Percentiles rank a stretch among this genome's conserved stretches.
These are phyloP conservation scores for Trididemnum clinides DNA, from an alignment of 23 tunicate genomes.

Conservation along the genomic window DNA sequence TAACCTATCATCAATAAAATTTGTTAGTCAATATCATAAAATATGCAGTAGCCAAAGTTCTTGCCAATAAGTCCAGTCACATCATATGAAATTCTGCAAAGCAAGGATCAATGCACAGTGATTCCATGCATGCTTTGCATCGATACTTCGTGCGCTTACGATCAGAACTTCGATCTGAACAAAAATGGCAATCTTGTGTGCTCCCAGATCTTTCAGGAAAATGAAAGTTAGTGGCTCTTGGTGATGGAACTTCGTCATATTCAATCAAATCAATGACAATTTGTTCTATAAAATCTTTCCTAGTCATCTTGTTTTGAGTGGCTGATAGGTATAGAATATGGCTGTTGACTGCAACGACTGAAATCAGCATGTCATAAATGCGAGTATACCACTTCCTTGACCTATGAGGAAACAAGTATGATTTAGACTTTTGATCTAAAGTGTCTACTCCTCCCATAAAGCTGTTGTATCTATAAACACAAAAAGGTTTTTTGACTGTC, in stretches of 20 bases:
- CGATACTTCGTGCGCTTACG: slow-evolving; percentile 24
- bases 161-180: slow-evolving; percentile 23
- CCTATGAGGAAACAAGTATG: slow-evolving; percentile 36
- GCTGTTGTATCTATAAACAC: slow-evolving; percentile 25
- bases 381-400: slow-evolving; percentile 33
- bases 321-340: slow-evolving; percentile 7
- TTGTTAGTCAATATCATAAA: neutral
- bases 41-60: slow-evolving; percentile 15
- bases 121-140: slow-evolving; percentile 29
- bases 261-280: slow-evolving; percentile 14
- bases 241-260: slow-evolving; percentile 30
- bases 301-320: slow-evolving; percentile 15
- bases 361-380: slow-evolving; percentile 35
- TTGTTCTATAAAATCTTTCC: slow-evolving; percentile 2
- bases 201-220: slow-evolving; percentile 27
- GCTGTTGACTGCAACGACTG: slow-evolving; percentile 28
- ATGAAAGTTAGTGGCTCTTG: slow-evolving; percentile 25
- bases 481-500: slow-evolving; percentile 7
- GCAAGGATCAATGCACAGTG: slow-evolving; percentile 31
- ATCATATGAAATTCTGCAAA: slow-evolving; percentile 35
- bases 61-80: slow-evolving; percentile 28
- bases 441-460: slow-evolving; percentile 28
- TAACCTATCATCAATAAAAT: slow-evolving; percentile 17
- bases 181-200: slow-evolving; percentile 33
- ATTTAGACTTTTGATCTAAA: slow-evolving; percentile 19